These are phyloP conservation scores for Asteroscopus sphinx DNA, from an alignment of 2,888 invertebrate species.

Conservation along the genomic window DNA sequence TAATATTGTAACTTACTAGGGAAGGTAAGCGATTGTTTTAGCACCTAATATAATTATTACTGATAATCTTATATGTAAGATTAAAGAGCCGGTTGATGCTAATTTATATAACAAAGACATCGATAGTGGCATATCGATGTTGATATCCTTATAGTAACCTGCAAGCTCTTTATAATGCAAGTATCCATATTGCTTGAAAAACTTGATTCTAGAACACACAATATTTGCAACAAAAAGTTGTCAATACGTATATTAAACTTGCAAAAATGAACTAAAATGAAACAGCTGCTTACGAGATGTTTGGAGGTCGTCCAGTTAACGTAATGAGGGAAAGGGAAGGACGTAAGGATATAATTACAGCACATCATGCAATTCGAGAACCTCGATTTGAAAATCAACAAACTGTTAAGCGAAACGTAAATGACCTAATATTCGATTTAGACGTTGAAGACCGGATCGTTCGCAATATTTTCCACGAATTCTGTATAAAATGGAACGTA, in stretches of 20 bases:
- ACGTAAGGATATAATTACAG: conserved; percentile 65
- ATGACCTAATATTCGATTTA: conserved; percentile 38
- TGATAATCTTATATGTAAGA: background rate
- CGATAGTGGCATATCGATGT: background rate
- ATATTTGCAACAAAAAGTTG: conserved; percentile 25
- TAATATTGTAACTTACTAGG: conserved; percentile 8
- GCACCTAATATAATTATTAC: background rate
- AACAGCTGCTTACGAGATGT: conserved; percentile 59
- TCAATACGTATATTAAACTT: conserved; percentile 27
- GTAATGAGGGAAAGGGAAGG: conserved; percentile 65
- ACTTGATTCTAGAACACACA: conserved; percentile 23
- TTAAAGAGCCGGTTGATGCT: background rate
- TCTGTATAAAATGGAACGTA: conserved; percentile 64
- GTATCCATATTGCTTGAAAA: conserved; percentile 7
- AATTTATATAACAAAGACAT: background rate
- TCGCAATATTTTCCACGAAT: conserved; percentile 64
- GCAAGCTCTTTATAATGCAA: conserved; percentile 19
- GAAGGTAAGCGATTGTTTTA: background rate
- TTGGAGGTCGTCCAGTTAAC: conserved; percentile 68
- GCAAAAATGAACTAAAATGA: conserved; percentile 47
- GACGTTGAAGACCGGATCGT: conserved; percentile 37
- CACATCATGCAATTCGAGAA: conserved; percentile 56
- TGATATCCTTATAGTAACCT: conserved; percentile 2
- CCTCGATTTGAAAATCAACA: conserved; percentile 51
- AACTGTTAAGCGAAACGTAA: conserved; percentile 38